Evolutionary conservation across 2,113 vertebrate species (phyloP).

Genomic region (Tonatia bakeri): DNA sequence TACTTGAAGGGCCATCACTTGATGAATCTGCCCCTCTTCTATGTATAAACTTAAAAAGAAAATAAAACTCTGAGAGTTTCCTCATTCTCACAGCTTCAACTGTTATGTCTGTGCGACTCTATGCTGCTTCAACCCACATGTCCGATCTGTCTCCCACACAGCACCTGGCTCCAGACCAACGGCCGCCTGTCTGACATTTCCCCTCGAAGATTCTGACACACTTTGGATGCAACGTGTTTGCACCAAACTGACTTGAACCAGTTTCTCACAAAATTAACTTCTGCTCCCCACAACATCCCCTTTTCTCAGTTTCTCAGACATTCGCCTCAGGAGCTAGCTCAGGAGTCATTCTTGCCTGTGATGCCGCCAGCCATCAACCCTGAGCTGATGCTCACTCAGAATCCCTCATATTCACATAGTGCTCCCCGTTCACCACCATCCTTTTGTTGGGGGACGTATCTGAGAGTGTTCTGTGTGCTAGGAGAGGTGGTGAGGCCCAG

Average conservation of each 20-base stretch:
- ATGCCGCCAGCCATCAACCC: not conserved
- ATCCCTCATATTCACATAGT: not conserved
- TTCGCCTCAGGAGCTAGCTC: not conserved
- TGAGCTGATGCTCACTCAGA: not conserved
- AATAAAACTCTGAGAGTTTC: not conserved
- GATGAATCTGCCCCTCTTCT: not conserved
- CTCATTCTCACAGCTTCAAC: not conserved
- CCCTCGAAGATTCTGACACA: not conserved
- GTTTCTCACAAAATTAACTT: not conserved
- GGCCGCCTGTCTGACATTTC: not conserved
- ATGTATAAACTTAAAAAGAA: not conserved
- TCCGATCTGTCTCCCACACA: not conserved
- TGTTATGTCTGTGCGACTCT: not conserved
- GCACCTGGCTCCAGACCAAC: not conserved
- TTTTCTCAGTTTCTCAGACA: not conserved
- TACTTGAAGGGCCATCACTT: not conserved
- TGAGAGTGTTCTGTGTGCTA: not conserved
- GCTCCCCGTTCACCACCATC: not conserved
- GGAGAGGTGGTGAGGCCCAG: not conserved
- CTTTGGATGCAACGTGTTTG: not conserved
- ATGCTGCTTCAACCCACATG: not conserved
- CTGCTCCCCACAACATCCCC: not conserved
- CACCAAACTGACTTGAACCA: not conserved
- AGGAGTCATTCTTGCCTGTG: not conserved
- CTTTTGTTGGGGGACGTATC: not conserved